Evolutionary conservation across 2,888 invertebrate genomes (phyloP), one percentile per base, ranked within the genome.

Genomic region (Desoria tigrina): DNA sequence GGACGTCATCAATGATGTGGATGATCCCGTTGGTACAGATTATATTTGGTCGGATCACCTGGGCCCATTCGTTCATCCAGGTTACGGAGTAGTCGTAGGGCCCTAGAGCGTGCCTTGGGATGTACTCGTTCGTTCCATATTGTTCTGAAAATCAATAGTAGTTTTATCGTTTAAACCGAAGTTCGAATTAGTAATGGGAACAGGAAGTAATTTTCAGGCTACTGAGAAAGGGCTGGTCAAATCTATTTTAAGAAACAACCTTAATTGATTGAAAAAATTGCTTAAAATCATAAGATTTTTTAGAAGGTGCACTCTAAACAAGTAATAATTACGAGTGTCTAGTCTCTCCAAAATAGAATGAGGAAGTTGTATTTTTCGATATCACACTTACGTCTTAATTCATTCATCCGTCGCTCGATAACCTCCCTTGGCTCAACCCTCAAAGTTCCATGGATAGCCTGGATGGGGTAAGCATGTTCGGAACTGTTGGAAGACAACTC

Each of bases 21-120:
- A 96, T 94, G 76, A 94, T 90, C 59, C 96, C 96, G 79, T 96
- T 96, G 80, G 92, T 94, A 81, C 95, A 95, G 78, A 92, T 91
- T 3, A 97, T 92, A 80, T 97, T 94, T 26, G 95, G 91, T 73
- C 94, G 87, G 81, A 89, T 88, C 56, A 94, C 90, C 77, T 87
- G 88, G 77, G 93, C 90, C 84, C 87, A 87, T 79, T 87, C 87
- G 69, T 89, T 89, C 77, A 90, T 88, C 94, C 93, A 94, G 79
- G 88, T 87, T 68, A 94, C 87, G 78, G 86, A 86, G 82, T 90
- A 92, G 78, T 88, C 93, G 56, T 69, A 75, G 4, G 57, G 24
- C 4, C 42, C 42, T 18, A 18, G 21, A n/a, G 45, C 45, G 6
- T 45, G 45, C 21, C 37, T 37, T 39, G 57, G 42, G 24, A 9